Conservation (phyloP, 2,113 vertebrate genomes). For the Pycnonotus jocosus region DNA sequence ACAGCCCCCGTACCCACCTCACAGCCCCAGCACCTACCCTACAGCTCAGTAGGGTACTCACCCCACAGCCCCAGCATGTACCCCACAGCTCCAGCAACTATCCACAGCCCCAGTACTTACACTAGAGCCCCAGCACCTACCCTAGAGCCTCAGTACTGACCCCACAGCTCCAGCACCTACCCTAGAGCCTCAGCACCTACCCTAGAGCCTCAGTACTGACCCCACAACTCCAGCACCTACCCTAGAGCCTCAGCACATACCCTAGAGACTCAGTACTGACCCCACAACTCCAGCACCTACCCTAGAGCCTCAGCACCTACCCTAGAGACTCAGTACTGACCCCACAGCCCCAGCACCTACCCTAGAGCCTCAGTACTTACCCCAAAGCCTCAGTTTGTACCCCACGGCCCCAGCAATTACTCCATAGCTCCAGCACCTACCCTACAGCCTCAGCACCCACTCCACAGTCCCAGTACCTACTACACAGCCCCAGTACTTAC, state of each 20-base stretch:
- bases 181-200: too few species aligned
- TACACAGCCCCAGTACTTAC: slow-evolving; percentile 52
- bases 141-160: too few species aligned
- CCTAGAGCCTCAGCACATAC: neutral
- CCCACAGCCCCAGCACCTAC: slow-evolving; percentile 49
- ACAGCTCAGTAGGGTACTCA: neutral
- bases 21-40: slow-evolving; percentile 54
- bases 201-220: slow-evolving; percentile 59
- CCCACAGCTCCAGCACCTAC: slow-evolving; percentile 6
- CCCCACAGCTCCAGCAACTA: too few species aligned
- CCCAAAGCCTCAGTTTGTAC: slow-evolving; percentile 64
- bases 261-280: slow-evolving; percentile 58
- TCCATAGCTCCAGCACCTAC: slow-evolving; percentile 46
- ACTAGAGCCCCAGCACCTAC: too few species aligned
- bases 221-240: slow-evolving; percentile 46
- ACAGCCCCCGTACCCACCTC: neutral
- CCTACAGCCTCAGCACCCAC: neutral
- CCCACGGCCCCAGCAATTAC: neutral
- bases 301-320: neutral
- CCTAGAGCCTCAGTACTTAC: slow-evolving; percentile 54
- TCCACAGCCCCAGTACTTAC: neutral
- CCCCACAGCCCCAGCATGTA: neutral
- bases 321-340: slow-evolving; percentile 58
- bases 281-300: slow-evolving; percentile 46
- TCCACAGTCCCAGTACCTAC: neutral